A percentile compares a stretch with the other conserved stretches of the same genome.
These are phyloP conservation scores for Scaptomyza tumidula DNA, from an alignment of 2,888 invertebrate genomes.

Conservation along the genomic window DNA sequence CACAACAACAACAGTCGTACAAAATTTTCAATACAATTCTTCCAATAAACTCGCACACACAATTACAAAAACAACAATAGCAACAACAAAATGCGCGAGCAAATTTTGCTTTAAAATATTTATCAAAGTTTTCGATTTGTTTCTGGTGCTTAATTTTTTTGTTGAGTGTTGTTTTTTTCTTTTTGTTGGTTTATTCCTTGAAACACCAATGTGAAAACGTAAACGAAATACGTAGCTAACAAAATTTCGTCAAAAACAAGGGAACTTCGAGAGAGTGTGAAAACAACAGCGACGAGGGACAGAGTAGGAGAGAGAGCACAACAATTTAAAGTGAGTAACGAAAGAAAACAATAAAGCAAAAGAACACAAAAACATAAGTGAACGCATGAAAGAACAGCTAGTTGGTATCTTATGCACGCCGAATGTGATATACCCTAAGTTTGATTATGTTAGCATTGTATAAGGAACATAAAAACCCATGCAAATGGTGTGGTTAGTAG, in stretches of 20 bases:
- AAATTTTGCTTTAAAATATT: constrained; percentile 34
- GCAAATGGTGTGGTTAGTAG: neutral
- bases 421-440: neutral
- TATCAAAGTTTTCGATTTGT: constrained; percentile 37
- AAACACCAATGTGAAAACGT: constrained; percentile 36
- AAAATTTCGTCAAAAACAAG: constrained; percentile 23
- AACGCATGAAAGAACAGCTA: neutral
- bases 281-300: neutral
- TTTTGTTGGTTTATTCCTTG: constrained; percentile 24
- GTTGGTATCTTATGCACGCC: neutral
- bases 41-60: neutral
- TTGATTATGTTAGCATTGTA: neutral
- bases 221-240: constrained; percentile 25
- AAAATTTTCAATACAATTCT: constrained; percentile 2
- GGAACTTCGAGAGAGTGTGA: constrained; percentile 10
- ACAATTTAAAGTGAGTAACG: constrained; percentile 42
- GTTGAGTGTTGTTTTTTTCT: constrained; percentile 23
- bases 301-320: constrained; percentile 10
- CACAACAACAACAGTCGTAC: neutral
- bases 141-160: constrained; percentile 37
- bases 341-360: constrained; percentile 3
- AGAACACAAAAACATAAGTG: constrained; percentile 8
- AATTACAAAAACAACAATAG: constrained; percentile 9
- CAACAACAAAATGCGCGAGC: constrained; percentile 42
- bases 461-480: neutral